These are phyloP conservation scores for Macrobrachium nipponense DNA, from an alignment of 1,140 invertebrate species.

Conservation along the genomic window DNA sequence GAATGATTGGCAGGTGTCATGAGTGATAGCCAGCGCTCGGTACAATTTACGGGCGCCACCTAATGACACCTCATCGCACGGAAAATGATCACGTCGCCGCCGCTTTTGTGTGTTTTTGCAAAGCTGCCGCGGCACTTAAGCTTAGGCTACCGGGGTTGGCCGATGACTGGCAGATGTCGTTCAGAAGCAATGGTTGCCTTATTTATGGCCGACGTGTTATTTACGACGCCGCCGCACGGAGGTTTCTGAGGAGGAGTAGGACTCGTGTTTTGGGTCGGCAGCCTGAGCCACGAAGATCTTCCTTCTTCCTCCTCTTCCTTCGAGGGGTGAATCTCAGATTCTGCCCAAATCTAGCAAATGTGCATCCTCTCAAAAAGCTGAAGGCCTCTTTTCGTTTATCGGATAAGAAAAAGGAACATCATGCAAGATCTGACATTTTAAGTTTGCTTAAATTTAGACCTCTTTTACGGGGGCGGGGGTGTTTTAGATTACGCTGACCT, in stretches of 20 bases:
- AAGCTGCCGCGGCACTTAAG: constrained; percentile 55
- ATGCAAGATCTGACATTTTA: no score
- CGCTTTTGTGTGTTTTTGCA: constrained; percentile 57
- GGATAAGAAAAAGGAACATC: no score
- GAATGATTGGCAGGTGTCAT: constrained; percentile 55
- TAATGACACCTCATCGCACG: constrained; percentile 47
- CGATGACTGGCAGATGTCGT: constrained; percentile 60
- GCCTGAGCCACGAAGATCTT: no score
- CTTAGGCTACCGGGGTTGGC: constrained; percentile 58
- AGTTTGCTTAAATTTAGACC: no score
- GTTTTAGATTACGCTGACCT: no score
- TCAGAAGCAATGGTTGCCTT: constrained; percentile 43
- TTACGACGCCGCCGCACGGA: constrained; percentile 26
- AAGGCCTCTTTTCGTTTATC: no score
- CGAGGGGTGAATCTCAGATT: no score
- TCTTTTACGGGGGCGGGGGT: no score
- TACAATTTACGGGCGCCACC: constrained; percentile 41
- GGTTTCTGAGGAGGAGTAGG: neutral
- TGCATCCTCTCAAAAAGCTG: no score
- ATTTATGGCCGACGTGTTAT: constrained; percentile 47
- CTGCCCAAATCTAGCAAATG: no score
- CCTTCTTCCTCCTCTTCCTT: no score
- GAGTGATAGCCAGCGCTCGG: constrained; percentile 51
- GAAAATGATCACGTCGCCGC: constrained; percentile 51
- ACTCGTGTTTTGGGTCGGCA: neutral